phyloP scores from a whole-genome alignment of 2,888 invertebrate species.

The Drosophila stalkeri region DNA sequence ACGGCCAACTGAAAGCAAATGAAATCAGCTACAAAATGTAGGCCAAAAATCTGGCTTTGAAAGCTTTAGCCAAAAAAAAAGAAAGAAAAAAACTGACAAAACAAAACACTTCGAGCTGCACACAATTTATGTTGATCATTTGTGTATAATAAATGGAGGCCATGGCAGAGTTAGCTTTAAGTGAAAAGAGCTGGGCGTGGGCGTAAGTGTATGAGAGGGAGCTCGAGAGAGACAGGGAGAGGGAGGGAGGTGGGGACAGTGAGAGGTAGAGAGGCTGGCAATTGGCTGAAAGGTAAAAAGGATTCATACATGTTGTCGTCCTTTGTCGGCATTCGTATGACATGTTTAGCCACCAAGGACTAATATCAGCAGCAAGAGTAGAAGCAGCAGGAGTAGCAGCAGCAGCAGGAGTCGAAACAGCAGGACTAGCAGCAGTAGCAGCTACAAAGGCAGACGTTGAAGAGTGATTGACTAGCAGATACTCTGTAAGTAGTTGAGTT shows the following conservation, averaged over 20 bases:
- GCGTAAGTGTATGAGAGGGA: constrained; percentile 31
- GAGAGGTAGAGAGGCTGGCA: not conserved
- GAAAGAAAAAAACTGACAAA: not conserved
- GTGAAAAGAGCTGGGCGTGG: not conserved
- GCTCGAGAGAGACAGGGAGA: not conserved
- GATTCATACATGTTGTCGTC: constrained; percentile 39
- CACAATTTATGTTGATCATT: constrained; percentile 66
- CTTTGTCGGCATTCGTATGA: constrained; percentile 60
- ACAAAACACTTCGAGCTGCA: not conserved
- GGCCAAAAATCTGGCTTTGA: constrained; percentile 2
- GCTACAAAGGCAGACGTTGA: constrained; percentile 5
- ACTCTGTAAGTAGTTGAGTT: not conserved
- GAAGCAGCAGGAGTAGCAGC: not conserved
- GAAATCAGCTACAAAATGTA: constrained; percentile 29
- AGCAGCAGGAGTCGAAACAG: not conserved
- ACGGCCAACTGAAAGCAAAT: constrained; percentile 34
- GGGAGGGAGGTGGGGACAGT: not conserved
- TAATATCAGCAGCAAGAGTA: constrained; percentile 62
- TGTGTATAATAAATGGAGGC: constrained; percentile 57
- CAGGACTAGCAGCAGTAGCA: constrained; percentile 3
- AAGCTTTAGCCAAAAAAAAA: not conserved
- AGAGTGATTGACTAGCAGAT: not conserved
- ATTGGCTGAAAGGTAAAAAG: constrained; percentile 40
- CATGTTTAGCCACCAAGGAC: constrained; percentile 76
- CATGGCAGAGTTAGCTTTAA: constrained; percentile 19